These are phyloP conservation scores for Keiferia lycopersicella DNA, from an alignment of 2,888 invertebrate genomes.

Conservation along the genomic window DNA sequence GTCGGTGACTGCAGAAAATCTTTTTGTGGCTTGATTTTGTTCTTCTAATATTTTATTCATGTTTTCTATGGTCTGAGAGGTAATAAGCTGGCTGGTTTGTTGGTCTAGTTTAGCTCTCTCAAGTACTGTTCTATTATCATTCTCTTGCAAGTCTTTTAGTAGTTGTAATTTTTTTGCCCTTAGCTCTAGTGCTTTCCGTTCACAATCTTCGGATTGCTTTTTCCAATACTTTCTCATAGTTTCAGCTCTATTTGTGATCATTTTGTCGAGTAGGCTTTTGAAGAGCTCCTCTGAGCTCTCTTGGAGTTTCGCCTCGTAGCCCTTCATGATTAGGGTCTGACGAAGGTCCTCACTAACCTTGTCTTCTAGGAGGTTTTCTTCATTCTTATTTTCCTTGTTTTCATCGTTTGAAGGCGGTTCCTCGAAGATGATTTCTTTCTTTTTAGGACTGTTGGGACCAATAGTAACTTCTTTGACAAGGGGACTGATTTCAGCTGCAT, in stretches of 20 bases:
- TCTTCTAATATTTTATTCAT: slow-evolving; percentile 77
- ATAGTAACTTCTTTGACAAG: slow-evolving; percentile 77
- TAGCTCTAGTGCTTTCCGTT: slow-evolving; percentile 66
- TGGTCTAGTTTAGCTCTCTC: slow-evolving; percentile 73
- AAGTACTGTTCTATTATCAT: slow-evolving; percentile 73
- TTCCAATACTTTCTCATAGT: slow-evolving; percentile 56
- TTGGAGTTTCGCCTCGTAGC: slow-evolving; percentile 57
- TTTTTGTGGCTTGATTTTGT: slow-evolving; percentile 67
- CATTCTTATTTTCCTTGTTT: slow-evolving; percentile 42
- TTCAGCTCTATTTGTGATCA: slow-evolving; percentile 61
- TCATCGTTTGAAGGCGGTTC: slow-evolving; percentile 27
- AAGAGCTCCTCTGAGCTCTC: slow-evolving; percentile 57
- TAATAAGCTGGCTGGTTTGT: slow-evolving; percentile 70
- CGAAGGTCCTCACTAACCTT: slow-evolving; percentile 61
- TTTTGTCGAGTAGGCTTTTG: slow-evolving; percentile 59
- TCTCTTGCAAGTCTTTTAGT: slow-evolving; percentile 68
- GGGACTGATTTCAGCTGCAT: slow-evolving; percentile 78
- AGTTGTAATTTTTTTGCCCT: slow-evolving; percentile 65
- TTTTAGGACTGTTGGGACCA: slow-evolving; percentile 62
- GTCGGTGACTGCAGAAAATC: slow-evolving; percentile 79
- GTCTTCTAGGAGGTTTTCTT: slow-evolving; percentile 57
- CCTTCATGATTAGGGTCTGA: slow-evolving; percentile 60
- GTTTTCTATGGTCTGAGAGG: slow-evolving; percentile 69
- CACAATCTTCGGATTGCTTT: slow-evolving; percentile 62
- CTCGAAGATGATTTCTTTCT: slow-evolving; percentile 39